Evolutionary conservation across 2,888 invertebrate species (phyloP).

Genomic region (Drosophila ustulata): DNA sequence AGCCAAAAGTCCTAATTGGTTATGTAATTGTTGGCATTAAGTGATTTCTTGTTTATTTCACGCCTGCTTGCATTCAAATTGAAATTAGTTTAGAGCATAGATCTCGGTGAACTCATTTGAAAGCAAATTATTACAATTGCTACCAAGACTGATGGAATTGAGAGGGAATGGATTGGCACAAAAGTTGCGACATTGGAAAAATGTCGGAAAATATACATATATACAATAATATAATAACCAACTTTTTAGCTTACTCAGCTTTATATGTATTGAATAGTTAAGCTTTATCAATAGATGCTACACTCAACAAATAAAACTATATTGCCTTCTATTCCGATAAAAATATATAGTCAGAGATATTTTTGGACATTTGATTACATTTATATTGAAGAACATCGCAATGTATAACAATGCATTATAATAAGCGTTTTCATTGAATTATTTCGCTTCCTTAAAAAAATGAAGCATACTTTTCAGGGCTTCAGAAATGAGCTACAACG

Average conservation of each 20-base stretch:
- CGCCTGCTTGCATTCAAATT: slow-evolving; percentile 58
- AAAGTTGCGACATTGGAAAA: background rate
- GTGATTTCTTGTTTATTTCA: slow-evolving; percentile 80
- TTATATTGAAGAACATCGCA: no score
- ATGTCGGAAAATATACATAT: background rate
- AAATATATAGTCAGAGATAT: no score
- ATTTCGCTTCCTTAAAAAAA: background rate
- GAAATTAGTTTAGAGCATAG: slow-evolving; percentile 54
- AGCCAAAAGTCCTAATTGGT: slow-evolving; percentile 69
- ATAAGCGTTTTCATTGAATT: background rate
- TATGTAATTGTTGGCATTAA: slow-evolving; percentile 79
- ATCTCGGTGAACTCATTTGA: slow-evolving; percentile 25
- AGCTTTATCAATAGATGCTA: no score
- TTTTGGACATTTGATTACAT: no score
- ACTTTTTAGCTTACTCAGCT: background rate
- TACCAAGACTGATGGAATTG: background rate
- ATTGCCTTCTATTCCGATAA: no score
- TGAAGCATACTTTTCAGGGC: background rate
- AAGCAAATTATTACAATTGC: slow-evolving; percentile 20
- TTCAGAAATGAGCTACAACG: background rate
- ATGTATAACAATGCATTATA: background rate
- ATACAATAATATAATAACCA: background rate
- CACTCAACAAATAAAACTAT: no score
- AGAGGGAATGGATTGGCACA: background rate
- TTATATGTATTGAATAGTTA: background rate